These are phyloP conservation scores for Orius laevigatus DNA, from an alignment of 1,140 invertebrate genomes.

Conservation along the genomic window DNA sequence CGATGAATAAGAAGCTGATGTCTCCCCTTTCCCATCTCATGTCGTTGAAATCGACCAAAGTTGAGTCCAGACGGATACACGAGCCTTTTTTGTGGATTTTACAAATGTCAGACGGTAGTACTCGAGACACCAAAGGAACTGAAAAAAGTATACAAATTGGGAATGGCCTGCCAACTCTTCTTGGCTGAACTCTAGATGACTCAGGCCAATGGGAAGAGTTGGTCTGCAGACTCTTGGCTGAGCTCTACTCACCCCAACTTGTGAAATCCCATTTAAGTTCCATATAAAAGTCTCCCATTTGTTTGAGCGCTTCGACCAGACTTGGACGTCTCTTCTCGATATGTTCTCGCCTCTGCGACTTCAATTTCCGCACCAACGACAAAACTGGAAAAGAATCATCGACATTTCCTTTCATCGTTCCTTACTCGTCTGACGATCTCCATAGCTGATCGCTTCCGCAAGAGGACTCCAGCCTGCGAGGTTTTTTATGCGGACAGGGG, in stretches of 20 bases:
- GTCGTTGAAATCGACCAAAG: slow-evolving; percentile 84
- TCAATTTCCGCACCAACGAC: slow-evolving; percentile 73
- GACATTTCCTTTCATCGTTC: too few relatives aligned
- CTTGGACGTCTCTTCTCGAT: slow-evolving; percentile 79
- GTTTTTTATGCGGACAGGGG: slow-evolving; percentile 90
- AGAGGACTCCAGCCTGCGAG: slow-evolving; percentile 85
- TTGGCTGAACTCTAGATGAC: too few relatives aligned
- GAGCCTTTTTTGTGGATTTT: slow-evolving; percentile 88
- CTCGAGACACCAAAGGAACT: slow-evolving; percentile 89
- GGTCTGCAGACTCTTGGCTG: too few relatives aligned
- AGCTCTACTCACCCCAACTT: slow-evolving; percentile 82
- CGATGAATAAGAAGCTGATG: slow-evolving; percentile 92
- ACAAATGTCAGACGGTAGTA: slow-evolving; percentile 92
- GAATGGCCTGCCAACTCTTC: too few relatives aligned
- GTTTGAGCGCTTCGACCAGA: slow-evolving; percentile 70
- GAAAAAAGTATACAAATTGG: background rate
- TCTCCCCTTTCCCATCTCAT: slow-evolving; percentile 93
- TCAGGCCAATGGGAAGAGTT: too few relatives aligned
- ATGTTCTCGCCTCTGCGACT: slow-evolving; percentile 77
- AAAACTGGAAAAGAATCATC: slow-evolving; percentile 63
- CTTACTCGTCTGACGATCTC: slow-evolving; percentile 75
- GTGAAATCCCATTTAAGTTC: slow-evolving; percentile 98
- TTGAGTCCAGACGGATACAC: slow-evolving; percentile 84
- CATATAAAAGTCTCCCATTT: slow-evolving; percentile 95
- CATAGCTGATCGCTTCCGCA: slow-evolving; percentile 91